These are phyloP conservation scores for Cerceris ruficornis DNA, from an alignment of 2,888 invertebrate species.

Conservation along the genomic window DNA sequence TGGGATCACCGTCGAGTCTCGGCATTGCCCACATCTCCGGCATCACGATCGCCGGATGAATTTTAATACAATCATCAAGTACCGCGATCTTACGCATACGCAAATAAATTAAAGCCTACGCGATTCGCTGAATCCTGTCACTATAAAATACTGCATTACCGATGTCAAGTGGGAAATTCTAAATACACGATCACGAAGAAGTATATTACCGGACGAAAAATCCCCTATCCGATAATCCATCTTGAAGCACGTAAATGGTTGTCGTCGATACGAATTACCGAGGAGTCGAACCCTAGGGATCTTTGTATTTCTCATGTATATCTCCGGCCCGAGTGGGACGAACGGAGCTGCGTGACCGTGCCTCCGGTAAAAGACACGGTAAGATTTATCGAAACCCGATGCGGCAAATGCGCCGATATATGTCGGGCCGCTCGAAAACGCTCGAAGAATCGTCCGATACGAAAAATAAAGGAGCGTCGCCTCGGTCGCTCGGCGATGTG, in stretches of 20 bases:
- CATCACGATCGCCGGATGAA: conserved; percentile 13
- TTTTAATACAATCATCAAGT: background rate
- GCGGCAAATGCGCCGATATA: conserved; percentile 64
- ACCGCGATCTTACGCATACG: background rate
- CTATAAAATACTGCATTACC: background rate
- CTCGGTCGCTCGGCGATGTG: conserved; percentile 32
- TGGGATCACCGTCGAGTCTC: background rate
- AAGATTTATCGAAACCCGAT: conserved; percentile 69
- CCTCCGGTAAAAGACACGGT: conserved; percentile 58
- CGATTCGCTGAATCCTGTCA: background rate
- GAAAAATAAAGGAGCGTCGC: conserved; percentile 65
- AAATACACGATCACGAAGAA: conserved; percentile 6
- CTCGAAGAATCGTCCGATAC: conserved; percentile 65
- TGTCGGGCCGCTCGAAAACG: conserved; percentile 63
- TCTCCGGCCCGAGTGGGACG: conserved; percentile 52
- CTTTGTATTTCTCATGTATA: conserved; percentile 55
- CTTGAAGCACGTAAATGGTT: conserved; percentile 47
- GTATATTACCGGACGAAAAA: conserved; percentile 32
- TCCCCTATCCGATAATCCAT: conserved; percentile 48
- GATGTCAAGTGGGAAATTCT: background rate
- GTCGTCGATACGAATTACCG: conserved; percentile 56
- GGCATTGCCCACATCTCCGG: background rate
- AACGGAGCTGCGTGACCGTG: conserved; percentile 61
- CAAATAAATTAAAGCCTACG: background rate
- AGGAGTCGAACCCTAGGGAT: conserved; percentile 33